Base-by-base conservation (phyloP, 2,797 vertebrate species). In the Ciconia nigra region DNA sequence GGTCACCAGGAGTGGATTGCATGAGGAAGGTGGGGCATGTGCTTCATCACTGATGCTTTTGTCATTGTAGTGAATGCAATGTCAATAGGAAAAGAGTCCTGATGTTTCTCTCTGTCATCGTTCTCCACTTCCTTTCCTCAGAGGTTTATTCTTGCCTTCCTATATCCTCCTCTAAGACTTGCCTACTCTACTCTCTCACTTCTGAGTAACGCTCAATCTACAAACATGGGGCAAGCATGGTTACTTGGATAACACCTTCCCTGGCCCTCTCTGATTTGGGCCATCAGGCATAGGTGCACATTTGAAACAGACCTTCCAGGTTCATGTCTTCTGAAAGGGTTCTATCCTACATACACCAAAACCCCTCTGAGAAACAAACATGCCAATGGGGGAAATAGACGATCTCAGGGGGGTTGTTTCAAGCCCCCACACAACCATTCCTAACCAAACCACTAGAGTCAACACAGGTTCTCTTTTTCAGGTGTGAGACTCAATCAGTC, bases 11-110 rank as follows among this genome's bases (percentile, higher is more conserved):
- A 61, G 13, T 21, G 37, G 42, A 33, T 33, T 76, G 58, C 55
- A n/a, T 8, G 3, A 81, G 21, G 5, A 19, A 15, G 15, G 8
- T 14, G 13, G 25, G n/a, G 25, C 51, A 80, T 0, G 1, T 15
- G 18, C 46, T 66, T 83, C 46, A 31, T 74, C n/a, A 20, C 22
- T 12, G 10, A 24, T 47, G 51, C 8, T 69, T 91, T 77, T 83
- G 49, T 65, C 7, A 19, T 21, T 20, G 29, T 46, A 49, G 16
- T 21, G 42, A 79, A 46, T 31, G 16, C 26, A 65, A 26, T 15
- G 24, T 29, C 86, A 74, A 35, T 26, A 65, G 3, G 19, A 73
- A 83, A 59, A 70, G 35, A 58, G 17, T 42, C 20, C 17, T 1
- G 1, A 2, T 13, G 17, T 39, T 55, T 71, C 26, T 66, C 20